phyloP scores from a whole-genome alignment of 2,113 vertebrate genomes.

The Lycaon pictus region DNA sequence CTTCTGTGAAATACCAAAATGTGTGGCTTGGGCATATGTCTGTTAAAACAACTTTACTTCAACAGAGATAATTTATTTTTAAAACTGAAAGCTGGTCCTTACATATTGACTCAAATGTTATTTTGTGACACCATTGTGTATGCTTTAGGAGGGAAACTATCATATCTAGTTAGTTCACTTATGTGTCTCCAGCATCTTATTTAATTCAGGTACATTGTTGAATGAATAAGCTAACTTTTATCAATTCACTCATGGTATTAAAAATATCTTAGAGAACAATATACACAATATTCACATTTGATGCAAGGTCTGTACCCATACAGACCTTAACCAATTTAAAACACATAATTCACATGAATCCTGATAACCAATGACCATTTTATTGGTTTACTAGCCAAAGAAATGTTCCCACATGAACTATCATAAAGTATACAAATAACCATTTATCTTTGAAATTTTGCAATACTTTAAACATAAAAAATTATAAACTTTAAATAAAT shows the following conservation, averaged over 20 bases:
- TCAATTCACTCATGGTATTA: not conserved
- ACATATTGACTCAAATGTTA: not conserved
- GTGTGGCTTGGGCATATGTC: not conserved
- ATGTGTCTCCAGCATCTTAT: not conserved
- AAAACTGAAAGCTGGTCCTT: not conserved
- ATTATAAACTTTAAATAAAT: not conserved
- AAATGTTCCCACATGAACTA: not conserved
- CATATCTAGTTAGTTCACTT: not conserved
- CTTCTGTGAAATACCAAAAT: slow-evolving; percentile 49
- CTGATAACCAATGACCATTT: not conserved
- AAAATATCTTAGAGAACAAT: not conserved
- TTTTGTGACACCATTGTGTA: not conserved
- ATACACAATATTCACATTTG: not conserved
- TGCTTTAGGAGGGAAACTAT: not conserved
- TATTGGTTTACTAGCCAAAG: not conserved
- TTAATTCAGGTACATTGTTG: not conserved
- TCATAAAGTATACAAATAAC: not conserved
- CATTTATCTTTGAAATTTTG: not conserved
- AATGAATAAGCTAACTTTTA: not conserved
- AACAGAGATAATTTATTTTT: slow-evolving; percentile 30
- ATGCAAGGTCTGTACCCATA: not conserved
- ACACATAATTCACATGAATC: not conserved
- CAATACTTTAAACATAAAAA: not conserved
- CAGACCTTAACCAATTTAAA: not conserved
- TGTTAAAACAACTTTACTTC: slow-evolving; percentile 23